Evolutionary conservation across 2,888 invertebrate genomes (phyloP), one percentile per base, ranked within the genome.

Genomic region (Tachystola acroxantha): DNA sequence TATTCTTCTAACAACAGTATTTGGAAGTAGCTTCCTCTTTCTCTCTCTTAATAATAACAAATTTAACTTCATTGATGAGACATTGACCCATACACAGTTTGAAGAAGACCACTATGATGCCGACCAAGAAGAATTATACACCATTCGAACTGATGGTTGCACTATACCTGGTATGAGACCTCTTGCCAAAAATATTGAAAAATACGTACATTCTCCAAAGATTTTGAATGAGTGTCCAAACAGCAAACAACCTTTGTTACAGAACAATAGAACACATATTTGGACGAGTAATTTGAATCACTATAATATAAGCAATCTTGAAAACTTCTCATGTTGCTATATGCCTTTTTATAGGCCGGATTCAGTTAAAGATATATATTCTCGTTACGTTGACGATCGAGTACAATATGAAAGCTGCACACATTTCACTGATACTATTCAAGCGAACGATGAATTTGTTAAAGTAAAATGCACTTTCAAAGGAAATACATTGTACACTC

Each of bases 151-250:
- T 1, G 63, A 78, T 42, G 92, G 91, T 7, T 92, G 92, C 54
- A 81, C 79, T 13, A 91, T 92, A 50, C 90, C 91, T 1, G 80
- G 81, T 3, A 73, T 92, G 61, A 78, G 89, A 38, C 86, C 90
- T 0, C 82, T 39, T n/a, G 10, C 73, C 91, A 61, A 79, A 89
- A 39, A 85, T 90, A 0, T 82, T 57, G 66, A 46, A 32, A 61
- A 75, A 41, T 90, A 78, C 49, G 72, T 89, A 10, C 51, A 64
- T 33, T 60, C 68, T 32, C 87, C 85, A 7, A 52, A 69, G 1
- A 60, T 69, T 1, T 64, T 89, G 9, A 57, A 66, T n/a, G 88
- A 89, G 43, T 87, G 89, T 43, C 62, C 73, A 10, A 74, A 69
- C 7, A 51, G 48, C 14, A 64, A 57, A 24, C 6, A 12, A 5